These are phyloP conservation scores for Panthera uncia DNA, from an alignment of 2,113 vertebrate species.

Conservation along the genomic window DNA sequence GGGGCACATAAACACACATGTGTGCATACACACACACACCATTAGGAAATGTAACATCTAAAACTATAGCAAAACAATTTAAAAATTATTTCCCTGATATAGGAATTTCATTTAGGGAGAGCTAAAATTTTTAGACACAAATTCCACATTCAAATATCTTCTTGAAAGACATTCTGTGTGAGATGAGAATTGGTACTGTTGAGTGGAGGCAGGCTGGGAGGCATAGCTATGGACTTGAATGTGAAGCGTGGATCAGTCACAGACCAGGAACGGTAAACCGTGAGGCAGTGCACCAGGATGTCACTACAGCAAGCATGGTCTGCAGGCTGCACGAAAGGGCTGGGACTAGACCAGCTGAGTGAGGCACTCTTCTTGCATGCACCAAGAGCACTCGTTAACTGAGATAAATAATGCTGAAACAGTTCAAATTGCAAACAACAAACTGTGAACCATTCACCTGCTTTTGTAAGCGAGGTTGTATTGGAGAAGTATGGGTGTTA, in stretches of 20 bases:
- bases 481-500: background rate
- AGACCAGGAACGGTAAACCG: background rate
- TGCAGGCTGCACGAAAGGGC: background rate
- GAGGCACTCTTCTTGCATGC: background rate
- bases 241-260: background rate
- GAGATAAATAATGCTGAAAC: background rate
- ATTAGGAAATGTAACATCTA: background rate
- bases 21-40: rapidly evolving
- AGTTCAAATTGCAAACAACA: background rate
- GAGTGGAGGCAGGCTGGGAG: background rate
- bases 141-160: background rate
- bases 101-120: background rate
- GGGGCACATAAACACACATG: background rate
- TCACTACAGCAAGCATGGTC: background rate
- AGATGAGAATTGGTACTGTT: background rate
- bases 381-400: background rate
- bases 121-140: background rate
- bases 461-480: background rate
- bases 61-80: background rate
- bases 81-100: background rate
- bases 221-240: background rate
- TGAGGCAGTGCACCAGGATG: background rate
- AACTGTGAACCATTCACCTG: background rate
- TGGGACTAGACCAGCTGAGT: rapidly evolving
- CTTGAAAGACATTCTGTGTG: background rate